These are phyloP conservation scores for Hipposideros larvatus DNA, from an alignment of 2,797 vertebrate genomes.

Conservation along the genomic window DNA sequence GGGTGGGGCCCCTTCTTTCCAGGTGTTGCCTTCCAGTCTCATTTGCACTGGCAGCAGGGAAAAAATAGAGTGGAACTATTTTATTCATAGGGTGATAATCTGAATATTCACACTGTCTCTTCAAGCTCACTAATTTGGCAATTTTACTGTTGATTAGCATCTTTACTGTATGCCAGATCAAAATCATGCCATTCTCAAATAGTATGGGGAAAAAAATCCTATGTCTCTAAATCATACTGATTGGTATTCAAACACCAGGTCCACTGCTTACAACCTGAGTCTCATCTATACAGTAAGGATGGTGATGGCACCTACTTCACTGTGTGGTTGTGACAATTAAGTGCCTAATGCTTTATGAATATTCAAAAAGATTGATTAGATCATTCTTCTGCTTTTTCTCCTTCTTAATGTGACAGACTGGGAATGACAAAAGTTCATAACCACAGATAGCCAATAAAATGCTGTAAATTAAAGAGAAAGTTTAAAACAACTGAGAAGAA, in stretches of 20 bases:
- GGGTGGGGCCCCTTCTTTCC: background rate
- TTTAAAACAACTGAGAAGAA: background rate
- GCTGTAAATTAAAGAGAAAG: background rate
- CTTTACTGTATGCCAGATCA: background rate
- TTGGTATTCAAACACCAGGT: background rate
- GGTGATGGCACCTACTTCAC: background rate
- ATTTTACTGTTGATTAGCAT: background rate
- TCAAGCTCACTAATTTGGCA: background rate
- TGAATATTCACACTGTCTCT: background rate
- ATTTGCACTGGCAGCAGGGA: conserved; percentile 21
- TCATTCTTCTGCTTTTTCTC: background rate
- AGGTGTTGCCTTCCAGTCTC: conserved; percentile 63
- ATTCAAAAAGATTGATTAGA: background rate
- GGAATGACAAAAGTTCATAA: background rate
- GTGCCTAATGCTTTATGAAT: background rate
- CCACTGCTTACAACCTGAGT: background rate
- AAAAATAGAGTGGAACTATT: conserved; percentile 13
- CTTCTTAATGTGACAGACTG: background rate
- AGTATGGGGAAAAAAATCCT: background rate
- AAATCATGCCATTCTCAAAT: background rate
- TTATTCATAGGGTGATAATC: background rate
- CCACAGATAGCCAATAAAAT: background rate
- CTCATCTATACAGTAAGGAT: background rate
- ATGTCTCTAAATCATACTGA: background rate
- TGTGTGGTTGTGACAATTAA: background rate